These are phyloP conservation scores for Noctuana brunneofusca DNA, from an alignment of 2,888 invertebrate species.

Conservation along the genomic window DNA sequence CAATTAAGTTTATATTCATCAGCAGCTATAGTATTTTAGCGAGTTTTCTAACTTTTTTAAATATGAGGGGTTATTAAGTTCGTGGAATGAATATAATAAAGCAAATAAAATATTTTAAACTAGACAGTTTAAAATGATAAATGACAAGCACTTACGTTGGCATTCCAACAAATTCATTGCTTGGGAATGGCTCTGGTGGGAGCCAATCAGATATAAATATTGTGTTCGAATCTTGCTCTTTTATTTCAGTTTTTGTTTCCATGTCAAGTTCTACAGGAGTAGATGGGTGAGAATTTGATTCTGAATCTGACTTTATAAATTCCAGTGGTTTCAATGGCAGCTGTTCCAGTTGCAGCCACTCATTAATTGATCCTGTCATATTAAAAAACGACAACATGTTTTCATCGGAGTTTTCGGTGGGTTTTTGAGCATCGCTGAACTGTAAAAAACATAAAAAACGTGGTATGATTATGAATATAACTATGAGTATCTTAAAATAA, in stretches of 20 bases:
- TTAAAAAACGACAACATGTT: constrained; percentile 65
- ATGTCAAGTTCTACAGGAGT: constrained; percentile 41
- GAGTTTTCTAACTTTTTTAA: too few relatives aligned
- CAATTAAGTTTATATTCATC: too few relatives aligned
- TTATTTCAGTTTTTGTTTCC: constrained; percentile 34
- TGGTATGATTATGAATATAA: background rate
- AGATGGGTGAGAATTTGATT: constrained; percentile 39
- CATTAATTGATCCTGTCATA: constrained; percentile 63
- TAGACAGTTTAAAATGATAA: constrained; percentile 26
- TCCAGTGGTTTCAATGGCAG: constrained; percentile 52
- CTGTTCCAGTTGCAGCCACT: constrained; percentile 70
- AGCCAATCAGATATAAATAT: constrained; percentile 83
- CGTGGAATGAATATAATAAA: too few relatives aligned
- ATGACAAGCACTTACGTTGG: constrained; percentile 81
- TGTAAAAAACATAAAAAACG: constrained; percentile 34
- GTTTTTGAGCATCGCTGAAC: constrained; percentile 24
- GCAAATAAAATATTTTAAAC: too few relatives aligned
- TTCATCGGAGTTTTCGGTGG: constrained; percentile 42
- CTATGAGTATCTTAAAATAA: background rate
- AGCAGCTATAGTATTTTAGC: too few relatives aligned
- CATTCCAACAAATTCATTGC: constrained; percentile 80
- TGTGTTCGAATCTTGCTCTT: constrained; percentile 45
- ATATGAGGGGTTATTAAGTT: too few relatives aligned
- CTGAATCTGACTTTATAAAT: constrained; percentile 38
- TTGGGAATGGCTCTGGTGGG: constrained; percentile 76